phyloP scores from a whole-genome alignment of 2,797 vertebrate species.

The Anguilla obscura region DNA sequence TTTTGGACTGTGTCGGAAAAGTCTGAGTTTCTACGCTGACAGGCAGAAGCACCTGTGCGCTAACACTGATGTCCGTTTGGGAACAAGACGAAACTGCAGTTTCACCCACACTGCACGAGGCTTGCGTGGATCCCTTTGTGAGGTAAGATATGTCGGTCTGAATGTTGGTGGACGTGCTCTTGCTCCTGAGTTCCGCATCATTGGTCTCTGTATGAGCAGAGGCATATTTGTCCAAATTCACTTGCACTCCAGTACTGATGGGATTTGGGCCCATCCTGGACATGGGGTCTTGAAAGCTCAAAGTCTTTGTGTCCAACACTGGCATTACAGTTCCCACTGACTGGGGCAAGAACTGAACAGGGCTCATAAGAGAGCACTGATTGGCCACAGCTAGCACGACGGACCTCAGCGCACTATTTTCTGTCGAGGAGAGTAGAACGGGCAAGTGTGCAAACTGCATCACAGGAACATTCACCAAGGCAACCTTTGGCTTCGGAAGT shows the following conservation, averaged over 20 bases:
- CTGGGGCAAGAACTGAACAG: conserved; percentile 84
- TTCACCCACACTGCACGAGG: conserved; percentile 67
- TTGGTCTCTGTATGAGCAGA: conserved; percentile 52
- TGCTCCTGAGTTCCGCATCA: conserved; percentile 65
- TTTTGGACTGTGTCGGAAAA: conserved; percentile 74
- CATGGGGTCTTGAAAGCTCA: conserved; percentile 74
- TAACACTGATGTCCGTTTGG: conserved; percentile 94
- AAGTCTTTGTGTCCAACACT: conserved; percentile 77
- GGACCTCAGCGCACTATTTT: conserved; percentile 80
- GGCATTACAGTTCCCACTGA: conserved; percentile 79
- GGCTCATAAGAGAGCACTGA: conserved; percentile 78
- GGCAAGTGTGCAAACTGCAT: conserved; percentile 92
- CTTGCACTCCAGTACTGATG: conserved; percentile 85
- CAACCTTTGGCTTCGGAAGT: conserved; percentile 89
- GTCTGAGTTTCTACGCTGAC: conserved; percentile 96
- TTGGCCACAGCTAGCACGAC: conserved; percentile 84
- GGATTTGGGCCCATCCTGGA: conserved; percentile 73
- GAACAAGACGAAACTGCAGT: conserved; percentile 90
- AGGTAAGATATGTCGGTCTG: conserved; percentile 89
- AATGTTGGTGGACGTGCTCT: conserved; percentile 88
- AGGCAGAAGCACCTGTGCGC: conserved; percentile 87
- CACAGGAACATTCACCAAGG: conserved; percentile 88
- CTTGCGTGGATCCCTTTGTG: conserved; percentile 67
- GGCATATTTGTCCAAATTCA: conserved; percentile 70
- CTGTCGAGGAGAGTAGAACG: conserved; percentile 82